phyloP scores from a whole-genome alignment of 2,113 vertebrate genomes.

The Ascaphus truei region DNA sequence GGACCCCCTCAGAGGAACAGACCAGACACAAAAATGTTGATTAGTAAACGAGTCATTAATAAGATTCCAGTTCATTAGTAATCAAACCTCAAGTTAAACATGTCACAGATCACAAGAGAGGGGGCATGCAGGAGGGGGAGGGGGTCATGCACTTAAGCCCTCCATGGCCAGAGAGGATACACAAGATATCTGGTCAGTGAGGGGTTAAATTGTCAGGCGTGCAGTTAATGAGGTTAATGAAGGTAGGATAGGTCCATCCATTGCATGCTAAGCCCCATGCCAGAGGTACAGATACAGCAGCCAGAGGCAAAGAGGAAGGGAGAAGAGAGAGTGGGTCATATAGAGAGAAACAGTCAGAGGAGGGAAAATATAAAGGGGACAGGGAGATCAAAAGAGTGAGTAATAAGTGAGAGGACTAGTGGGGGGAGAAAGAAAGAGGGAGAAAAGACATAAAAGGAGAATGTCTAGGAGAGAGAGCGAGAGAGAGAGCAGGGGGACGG shows the following conservation, averaged over 20 bases:
- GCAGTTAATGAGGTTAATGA: slow-evolving; percentile 32
- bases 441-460: neutral
- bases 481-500: neutral
- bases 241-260: slow-evolving; percentile 13
- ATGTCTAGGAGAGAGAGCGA: neutral
- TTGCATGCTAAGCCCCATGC: slow-evolving; percentile 25
- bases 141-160: slow-evolving; percentile 22
- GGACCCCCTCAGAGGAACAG: slow-evolving; percentile 36
- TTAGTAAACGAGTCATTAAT: slow-evolving; percentile 42
- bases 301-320: neutral
- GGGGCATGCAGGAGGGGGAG: slow-evolving; percentile 47
- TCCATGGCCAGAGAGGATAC: neutral
- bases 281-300: neutral
- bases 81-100: slow-evolving; percentile 38
- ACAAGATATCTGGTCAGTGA: neutral
- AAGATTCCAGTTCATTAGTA: slow-evolving; percentile 36
- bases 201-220: slow-evolving; percentile 5
- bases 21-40: slow-evolving; percentile 33
- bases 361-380: neutral
- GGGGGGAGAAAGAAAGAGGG: neutral
- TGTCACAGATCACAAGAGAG: slow-evolving; percentile 38
- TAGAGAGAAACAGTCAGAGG: too few species aligned
- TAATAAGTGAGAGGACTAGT: neutral
- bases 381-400: neutral
- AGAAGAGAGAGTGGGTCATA: too few species aligned